Evolutionary conservation across 2,888 invertebrate species (phyloP), one percentile per base, ranked within the genome.

Genomic region (Tiliacea citrago): DNA sequence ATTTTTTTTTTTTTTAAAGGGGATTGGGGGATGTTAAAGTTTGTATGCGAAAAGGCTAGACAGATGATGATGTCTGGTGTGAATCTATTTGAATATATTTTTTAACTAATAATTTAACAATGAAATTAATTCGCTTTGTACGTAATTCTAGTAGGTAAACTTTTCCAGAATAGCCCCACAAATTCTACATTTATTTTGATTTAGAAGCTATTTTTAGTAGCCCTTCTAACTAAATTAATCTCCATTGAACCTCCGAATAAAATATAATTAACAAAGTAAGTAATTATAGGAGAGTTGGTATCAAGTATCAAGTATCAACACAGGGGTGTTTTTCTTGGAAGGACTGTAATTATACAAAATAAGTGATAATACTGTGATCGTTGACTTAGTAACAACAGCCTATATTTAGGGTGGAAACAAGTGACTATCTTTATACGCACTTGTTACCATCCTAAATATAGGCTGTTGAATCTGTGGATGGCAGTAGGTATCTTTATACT

Each of bases 221-320:
- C 53, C 72, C 60, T 73, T 61, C 18, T 13, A 45, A 13, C 24
- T 16, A 61, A 77, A 81, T 58, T 47, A 67, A 60, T 68, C 35
- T 47, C 53, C 6, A 57, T 57, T 45, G 29, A 69, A 45, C 24
- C 18, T 8, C 21, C 0, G 18, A 68, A 69, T 80, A 75, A 70
- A 76, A 29, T 60, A 60, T 74, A 57, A 60, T 58, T 18, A 61
- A 63, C 49, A 47, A 65, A 72, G 58, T 49, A 8, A 71, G 21
- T 82, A 78, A 81, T 81, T 69, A 73, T 42, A 55, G 39, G 3
- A 0, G 63, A 16, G 63, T 49, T 60, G 73, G 58, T 73, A 21
- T 66, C 53, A 47, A n/a, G 24, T 35, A 5, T 49, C 68, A n/a
- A n/a, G n/a, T 66, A 35, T 42, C n/a, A n/a, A n/a, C 16, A 61